Base-by-base conservation (phyloP, 2,113 vertebrate species). In the Bothrops jararaca region DNA sequence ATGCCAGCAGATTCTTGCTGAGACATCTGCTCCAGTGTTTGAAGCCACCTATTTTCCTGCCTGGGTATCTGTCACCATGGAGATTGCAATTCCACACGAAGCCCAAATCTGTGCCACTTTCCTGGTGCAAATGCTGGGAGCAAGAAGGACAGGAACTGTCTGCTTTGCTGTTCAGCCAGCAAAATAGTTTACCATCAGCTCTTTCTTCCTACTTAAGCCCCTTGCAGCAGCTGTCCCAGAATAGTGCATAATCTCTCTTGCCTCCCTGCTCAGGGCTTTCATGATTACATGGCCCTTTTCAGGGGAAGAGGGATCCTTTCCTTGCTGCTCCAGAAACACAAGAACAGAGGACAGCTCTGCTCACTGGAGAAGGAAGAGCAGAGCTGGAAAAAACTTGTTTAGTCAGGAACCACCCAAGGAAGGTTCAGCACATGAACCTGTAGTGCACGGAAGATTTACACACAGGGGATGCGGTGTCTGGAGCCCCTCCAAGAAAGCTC, bases 21-120 rank as follows among this genome's bases (percentile, higher is more conserved):
- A 93, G 90, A 91, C 15, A n/a, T 53, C 39, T 60, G 91, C n/a
- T 92, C 95, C 89, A 15, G 86, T 85, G 85, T 89, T 53, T 91
- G 90, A 86, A 93, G 64, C 64, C 39, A 90, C 90, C 60, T 92
- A 0, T 89, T 93, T 95, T 87, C 20, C 20, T 85, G 69, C 23
- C 91, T 42, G 58, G 91, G 94, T 92, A 92, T 57, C 85, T 53
- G 58, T 93, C 93, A 42, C 93, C 92, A 7, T 88, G 86, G 90
- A 80, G 26, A 60, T 11, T 87, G 58, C 80, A 90, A 85, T 94
- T 95, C 95, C 95, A 93, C 22, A 7, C 23, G n/a, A 58, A 93
- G 85, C 88, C 88, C 92, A 56, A 45, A 85, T 29, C 57, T 29
- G 22, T 60, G 91, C 13, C n/a, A 48, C 93, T 45, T 6, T 56